Percentiles rank a stretch among this genome's conserved stretches.
Conservation (phyloP, 2,113 vertebrate genomes). For the Tenrec ecaudatus region DNA sequence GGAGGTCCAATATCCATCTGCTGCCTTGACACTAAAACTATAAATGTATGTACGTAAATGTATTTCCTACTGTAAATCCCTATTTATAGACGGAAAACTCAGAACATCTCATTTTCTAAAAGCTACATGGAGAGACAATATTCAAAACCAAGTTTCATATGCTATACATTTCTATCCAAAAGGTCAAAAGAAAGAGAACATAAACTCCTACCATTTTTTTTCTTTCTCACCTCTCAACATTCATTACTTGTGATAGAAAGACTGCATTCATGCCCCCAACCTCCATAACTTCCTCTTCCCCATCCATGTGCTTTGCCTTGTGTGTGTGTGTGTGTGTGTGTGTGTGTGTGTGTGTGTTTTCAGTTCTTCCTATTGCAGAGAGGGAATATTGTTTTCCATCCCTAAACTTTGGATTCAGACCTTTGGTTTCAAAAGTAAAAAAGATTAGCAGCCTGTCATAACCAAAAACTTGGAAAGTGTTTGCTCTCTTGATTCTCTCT, state of each 20-base stretch:
- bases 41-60: no score
- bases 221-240: background rate
- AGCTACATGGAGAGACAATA: background rate
- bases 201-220: background rate
- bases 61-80: background rate
- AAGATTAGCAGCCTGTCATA: background rate
- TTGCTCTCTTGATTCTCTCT: background rate
- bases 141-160: background rate
- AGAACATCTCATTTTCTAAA: slow-evolving; percentile 17
- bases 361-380: background rate
- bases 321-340: background rate
- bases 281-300: background rate
- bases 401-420: background rate
- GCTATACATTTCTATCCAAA: background rate
- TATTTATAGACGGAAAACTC: background rate
- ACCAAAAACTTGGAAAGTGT: background rate
- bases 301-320: background rate
- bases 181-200: background rate
- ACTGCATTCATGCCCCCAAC: background rate
- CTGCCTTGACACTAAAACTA: no score
- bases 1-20: no score
- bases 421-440: background rate
- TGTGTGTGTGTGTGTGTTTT: no score
- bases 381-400: background rate
- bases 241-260: background rate